Evolutionary conservation across 2,113 vertebrate genomes (phyloP).

Genomic region (Neofelis nebulosa): DNA sequence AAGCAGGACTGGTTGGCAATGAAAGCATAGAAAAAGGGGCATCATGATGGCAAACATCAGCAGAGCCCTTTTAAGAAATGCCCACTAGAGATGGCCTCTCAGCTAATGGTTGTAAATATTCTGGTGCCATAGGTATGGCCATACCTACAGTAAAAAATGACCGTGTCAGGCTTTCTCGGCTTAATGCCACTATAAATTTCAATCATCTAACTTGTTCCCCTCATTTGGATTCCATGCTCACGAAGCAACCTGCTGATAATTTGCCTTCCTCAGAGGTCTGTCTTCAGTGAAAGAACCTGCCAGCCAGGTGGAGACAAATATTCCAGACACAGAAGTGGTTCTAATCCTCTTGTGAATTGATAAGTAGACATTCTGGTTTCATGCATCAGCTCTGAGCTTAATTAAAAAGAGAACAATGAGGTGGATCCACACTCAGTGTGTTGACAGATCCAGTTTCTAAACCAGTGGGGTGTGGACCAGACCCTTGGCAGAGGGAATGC

Average conservation of each 20-base stretch:
- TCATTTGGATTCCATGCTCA: neutral
- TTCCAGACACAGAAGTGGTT: neutral
- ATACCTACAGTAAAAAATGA: neutral
- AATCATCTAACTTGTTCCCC: neutral
- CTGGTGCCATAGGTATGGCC: neutral
- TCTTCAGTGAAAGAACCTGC: neutral
- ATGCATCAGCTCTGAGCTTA: neutral
- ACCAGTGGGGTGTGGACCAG: neutral
- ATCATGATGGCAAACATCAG: neutral
- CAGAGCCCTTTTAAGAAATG: neutral
- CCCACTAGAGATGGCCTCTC: neutral
- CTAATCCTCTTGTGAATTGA: neutral
- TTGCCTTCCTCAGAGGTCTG: slow-evolving; percentile 1
- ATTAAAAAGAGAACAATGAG: slow-evolving; percentile 21
- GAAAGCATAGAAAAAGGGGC: neutral
- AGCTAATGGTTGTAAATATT: neutral
- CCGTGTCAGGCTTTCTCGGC: neutral
- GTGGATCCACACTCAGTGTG: neutral
- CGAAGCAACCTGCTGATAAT: neutral
- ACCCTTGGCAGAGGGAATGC: neutral
- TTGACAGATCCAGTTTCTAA: neutral
- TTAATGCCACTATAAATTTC: neutral
- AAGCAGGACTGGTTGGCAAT: neutral
- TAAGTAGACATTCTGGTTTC: slow-evolving; percentile 7
- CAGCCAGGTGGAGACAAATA: neutral